Percentiles rank a stretch among this genome's conserved stretches.
These are phyloP conservation scores for Eupithecia exiguata DNA, from an alignment of 2,888 invertebrate genomes.

Conservation along the genomic window DNA sequence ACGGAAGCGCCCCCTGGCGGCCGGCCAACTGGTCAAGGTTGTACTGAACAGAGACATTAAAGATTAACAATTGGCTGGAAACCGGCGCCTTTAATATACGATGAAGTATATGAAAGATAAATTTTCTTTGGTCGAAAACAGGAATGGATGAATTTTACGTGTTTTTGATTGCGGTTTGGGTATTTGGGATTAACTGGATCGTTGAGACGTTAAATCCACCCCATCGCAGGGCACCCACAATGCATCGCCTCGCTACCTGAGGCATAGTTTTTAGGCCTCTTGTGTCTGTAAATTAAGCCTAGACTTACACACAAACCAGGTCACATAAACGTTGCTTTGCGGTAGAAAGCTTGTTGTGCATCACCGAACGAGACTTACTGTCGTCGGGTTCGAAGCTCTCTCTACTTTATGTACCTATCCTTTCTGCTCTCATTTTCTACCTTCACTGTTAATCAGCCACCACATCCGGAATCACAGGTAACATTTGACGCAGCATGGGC, in stretches of 20 bases:
- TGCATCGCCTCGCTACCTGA: no score
- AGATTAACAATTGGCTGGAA: constrained; percentile 9
- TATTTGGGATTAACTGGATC: neutral
- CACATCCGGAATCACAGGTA: neutral
- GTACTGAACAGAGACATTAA: constrained; percentile 2
- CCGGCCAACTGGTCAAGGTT: constrained; percentile 56
- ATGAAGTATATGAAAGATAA: neutral
- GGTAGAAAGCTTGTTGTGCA: no score
- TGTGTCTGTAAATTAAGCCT: neutral
- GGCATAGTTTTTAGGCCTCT: neutral
- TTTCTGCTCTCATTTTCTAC: no score
- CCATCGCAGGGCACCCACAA: no score
- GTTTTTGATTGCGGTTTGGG: neutral
- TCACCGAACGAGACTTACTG: no score
- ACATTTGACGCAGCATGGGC: neutral
- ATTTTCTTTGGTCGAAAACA: neutral
- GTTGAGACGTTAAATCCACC: no score
- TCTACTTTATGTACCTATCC: no score
- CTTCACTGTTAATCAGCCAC: no score
- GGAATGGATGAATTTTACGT: neutral
- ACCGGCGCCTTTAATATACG: neutral
- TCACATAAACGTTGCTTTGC: no score
- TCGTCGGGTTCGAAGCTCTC: no score
- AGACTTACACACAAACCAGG: no score
- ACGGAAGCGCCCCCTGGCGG: constrained; percentile 41